Evolutionary conservation across 2,113 vertebrate genomes (phyloP).

Genomic region (Speoplatyrhinus poulsoni): DNA sequence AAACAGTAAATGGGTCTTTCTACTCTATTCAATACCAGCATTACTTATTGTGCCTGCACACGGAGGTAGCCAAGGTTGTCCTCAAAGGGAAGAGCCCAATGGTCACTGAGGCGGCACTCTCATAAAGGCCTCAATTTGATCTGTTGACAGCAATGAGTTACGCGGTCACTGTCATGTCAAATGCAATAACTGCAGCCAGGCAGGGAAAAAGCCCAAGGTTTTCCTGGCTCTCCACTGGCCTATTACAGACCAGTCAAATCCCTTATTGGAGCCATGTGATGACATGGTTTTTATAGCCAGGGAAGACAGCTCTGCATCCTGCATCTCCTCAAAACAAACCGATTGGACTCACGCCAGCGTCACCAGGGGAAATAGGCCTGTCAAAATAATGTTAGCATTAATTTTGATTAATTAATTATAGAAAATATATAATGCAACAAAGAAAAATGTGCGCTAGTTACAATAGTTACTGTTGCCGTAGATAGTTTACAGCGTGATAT

Average conservation of each 20-base stretch:
- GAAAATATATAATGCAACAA: no score
- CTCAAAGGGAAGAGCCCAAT: slow-evolving; percentile 28
- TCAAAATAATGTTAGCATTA: no score
- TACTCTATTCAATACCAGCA: slow-evolving; percentile 28
- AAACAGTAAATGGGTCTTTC: neutral
- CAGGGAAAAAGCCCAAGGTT: slow-evolving; percentile 43
- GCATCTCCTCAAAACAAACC: slow-evolving; percentile 1
- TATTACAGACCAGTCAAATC: slow-evolving; percentile 45
- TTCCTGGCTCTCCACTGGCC: slow-evolving; percentile 24
- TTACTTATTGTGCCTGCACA: neutral
- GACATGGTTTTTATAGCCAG: slow-evolving; percentile 40
- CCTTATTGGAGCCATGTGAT: slow-evolving; percentile 42
- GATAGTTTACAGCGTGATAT: no score
- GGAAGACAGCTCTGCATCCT: slow-evolving; percentile 15
- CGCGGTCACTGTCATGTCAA: slow-evolving; percentile 71
- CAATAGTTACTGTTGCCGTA: no score
- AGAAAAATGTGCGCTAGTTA: no score
- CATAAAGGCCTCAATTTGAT: slow-evolving; percentile 59
- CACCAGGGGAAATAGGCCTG: no score
- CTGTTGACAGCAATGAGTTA: slow-evolving; percentile 68
- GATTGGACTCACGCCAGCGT: neutral
- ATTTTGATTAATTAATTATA: no score
- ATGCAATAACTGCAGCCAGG: slow-evolving; percentile 63
- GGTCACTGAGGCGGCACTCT: slow-evolving; percentile 52
- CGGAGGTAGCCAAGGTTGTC: slow-evolving; percentile 8